Evolutionary conservation across 2,113 vertebrate genomes (phyloP).

Genomic region (Hystrix cristata): DNA sequence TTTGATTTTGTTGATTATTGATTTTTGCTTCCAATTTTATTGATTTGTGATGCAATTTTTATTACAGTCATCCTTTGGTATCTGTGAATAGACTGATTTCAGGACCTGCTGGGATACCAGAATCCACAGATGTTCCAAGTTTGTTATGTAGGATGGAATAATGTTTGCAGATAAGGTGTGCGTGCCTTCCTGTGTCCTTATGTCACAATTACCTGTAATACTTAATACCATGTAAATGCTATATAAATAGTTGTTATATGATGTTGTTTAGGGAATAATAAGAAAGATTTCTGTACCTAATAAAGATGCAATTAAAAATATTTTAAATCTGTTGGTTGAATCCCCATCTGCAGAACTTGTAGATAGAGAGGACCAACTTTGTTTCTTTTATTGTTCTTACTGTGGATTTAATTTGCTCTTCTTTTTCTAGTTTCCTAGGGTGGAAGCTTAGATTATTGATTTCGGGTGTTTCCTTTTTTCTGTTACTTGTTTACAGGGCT

Average conservation of each 20-base stretch:
- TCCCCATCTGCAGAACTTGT: background rate
- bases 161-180: background rate
- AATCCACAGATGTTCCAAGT: background rate
- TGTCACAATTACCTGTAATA: background rate
- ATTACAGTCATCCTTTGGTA: background rate
- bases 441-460: background rate
- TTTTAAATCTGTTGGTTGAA: background rate
- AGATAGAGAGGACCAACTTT: background rate
- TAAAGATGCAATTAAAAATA: background rate
- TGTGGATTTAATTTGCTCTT: background rate
- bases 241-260: background rate
- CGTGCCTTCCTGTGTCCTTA: background rate
- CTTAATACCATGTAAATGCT: background rate
- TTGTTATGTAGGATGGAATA: background rate
- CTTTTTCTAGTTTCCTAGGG: background rate
- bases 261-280: background rate
- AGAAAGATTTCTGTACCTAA: background rate
- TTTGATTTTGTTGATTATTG: background rate
- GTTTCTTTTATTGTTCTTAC: background rate
- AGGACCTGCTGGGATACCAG: background rate
- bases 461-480: background rate
- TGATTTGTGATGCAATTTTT: background rate
- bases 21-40: background rate
- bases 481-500: background rate
- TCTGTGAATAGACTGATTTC: background rate